Evolutionary conservation across 1,140 invertebrate genomes (phyloP), one percentile per base, ranked within the genome.

Genomic region (Anthonomus grandis): DNA sequence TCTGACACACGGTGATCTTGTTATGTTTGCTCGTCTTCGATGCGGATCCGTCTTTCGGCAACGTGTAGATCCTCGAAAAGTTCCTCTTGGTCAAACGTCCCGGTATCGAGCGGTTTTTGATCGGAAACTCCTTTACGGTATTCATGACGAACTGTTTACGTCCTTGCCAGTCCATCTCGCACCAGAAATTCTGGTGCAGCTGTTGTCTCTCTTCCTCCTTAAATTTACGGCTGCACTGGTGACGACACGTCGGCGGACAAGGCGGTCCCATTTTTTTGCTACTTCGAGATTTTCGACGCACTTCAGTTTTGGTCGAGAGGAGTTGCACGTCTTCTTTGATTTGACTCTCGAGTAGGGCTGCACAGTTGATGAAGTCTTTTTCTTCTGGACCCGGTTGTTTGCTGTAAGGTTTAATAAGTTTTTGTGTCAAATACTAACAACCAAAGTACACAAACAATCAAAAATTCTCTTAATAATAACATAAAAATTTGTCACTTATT

Each of bases 71-170:
- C 18, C 52, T 34, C 18, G 41, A 46, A 25, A 55, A 55, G 31
- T 55, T 55, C 1, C 52, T 15, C 27, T 55, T 55, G 4, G 41
- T 55, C 5, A 36, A 27, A 1, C 41, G 21, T 3, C 52, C 52
- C 1, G 52, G 41, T 10, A 55, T 46, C 23, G 52, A 55, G 13
- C 52, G 22, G 18, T 55, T 55, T 46, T 55, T 55, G 13, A 55
- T 55, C 18, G 52, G 52, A 37, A 55, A 55, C 18, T 55, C 52
- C 31, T 55, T 31, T 8, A 55, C 52, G 4, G 52, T 55, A 23
- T 55, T 46, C 52, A 55, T 55, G 1, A 55, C 44, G 27, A 55
- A 55, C 25, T 55, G 41, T 17, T 55, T 55, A 6, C 52, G 42
- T 12, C 17, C 52, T 23, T 55, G 52, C 52, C 52, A 55, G 18